Evolutionary conservation across 2,888 invertebrate species (phyloP), one percentile per base, ranked within the genome.

Genomic region (Antheraea yamamai): DNA sequence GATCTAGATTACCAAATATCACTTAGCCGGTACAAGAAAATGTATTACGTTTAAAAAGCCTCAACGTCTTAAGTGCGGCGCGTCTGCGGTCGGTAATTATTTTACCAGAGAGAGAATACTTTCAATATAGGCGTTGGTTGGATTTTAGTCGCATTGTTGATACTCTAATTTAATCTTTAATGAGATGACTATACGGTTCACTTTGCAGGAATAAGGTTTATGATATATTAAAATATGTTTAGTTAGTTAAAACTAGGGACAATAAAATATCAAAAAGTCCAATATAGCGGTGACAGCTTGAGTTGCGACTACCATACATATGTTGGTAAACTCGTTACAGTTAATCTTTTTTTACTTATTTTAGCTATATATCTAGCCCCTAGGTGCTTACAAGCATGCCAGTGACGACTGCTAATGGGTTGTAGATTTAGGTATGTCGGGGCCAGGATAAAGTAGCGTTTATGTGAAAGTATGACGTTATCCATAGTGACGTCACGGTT

Each of bases 1-100:
- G 72, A 72, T 70, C 47, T 75, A 72, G 72, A 61, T 61, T 30
- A 58, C 39, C 72, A 61, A 75, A 75, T 71, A 71, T 72, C 72
- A 71, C 72, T 61, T 61, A 52, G 51, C 66, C 68, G 55, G 70
- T 70, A 39, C 39, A 35, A 72, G 47, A 70, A 61, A 74, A 70
- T 71, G 72, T 72, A 61, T 75, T 47, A 61, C 39, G 70, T 16
- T 70, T 70, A 70, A 70, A 70, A 70, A 39, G 47, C 47, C 70
- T 70, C n/a, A 10, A 20, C 20, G 70, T 39, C 70, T 70, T 70
- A 39, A 70, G 39, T n/a, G 70, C 70, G 70, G 30, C 16, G 64
- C 14, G 26, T 26, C 64, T 26, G 64, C 61, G 58, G 10, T 70
- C 18, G 70, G 70, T 39, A 14, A 70, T 70, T 39, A 70, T 70